These are phyloP conservation scores for Eleginops maclovinus DNA, from an alignment of 2,113 vertebrate species.

Conservation along the genomic window DNA sequence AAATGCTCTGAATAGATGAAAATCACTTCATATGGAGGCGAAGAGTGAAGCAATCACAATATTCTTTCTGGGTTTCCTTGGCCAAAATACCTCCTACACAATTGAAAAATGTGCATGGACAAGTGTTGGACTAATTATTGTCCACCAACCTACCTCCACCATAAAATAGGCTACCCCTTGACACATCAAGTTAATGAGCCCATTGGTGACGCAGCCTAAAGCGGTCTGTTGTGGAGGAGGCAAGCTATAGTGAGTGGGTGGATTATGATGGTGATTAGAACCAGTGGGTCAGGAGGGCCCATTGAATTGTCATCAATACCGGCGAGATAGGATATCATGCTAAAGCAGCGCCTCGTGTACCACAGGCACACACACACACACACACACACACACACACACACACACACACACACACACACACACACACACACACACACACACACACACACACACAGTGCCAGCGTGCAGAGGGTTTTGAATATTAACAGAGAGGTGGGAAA, in stretches of 20 bases:
- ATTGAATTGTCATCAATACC: slow-evolving; percentile 66
- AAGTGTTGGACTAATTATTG: slow-evolving; percentile 81
- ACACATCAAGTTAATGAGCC: slow-evolving; percentile 63
- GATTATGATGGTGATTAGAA: slow-evolving; percentile 71
- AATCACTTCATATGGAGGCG: slow-evolving; percentile 58
- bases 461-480: slow-evolving; percentile 67
- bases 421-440: slow-evolving; percentile 5
- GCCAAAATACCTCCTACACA: slow-evolving; percentile 79
- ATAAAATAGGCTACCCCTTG: slow-evolving; percentile 63
- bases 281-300: slow-evolving; percentile 60
- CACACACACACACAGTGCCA: slow-evolving; percentile 19
- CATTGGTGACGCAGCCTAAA: slow-evolving; percentile 50
- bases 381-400: neutral
- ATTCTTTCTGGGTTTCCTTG: slow-evolving; percentile 50
- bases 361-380: neutral
- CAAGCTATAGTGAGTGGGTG: slow-evolving; percentile 56
- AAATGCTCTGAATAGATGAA: slow-evolving; percentile 39
- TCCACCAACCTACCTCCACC: slow-evolving; percentile 65
- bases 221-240: slow-evolving; percentile 55
- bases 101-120: slow-evolving; percentile 80
- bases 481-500: slow-evolving; percentile 68
- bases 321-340: slow-evolving; percentile 49
- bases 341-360: slow-evolving; percentile 19
- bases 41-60: slow-evolving; percentile 55
- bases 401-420: slow-evolving; percentile 4